Conservation (phyloP, 2,888 invertebrate species). For the Tipula vernalis region DNA sequence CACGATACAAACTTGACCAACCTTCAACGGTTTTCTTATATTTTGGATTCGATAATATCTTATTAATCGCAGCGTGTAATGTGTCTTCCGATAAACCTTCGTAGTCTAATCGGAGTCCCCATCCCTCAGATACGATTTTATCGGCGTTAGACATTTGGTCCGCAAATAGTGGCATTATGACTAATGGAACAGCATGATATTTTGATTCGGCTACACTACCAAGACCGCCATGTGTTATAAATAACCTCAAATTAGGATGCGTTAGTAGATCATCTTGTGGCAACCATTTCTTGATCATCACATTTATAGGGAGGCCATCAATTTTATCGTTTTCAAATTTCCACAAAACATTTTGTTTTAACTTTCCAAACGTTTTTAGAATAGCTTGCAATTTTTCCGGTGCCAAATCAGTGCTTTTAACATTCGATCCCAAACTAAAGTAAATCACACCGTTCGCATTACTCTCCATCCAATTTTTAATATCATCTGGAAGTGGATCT, state of each 20-base stretch:
- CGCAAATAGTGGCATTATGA: slow-evolving; percentile 20
- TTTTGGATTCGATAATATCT: slow-evolving; percentile 21
- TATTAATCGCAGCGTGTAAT: slow-evolving; percentile 18
- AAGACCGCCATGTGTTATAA: slow-evolving; percentile 54
- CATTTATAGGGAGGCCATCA: slow-evolving; percentile 19
- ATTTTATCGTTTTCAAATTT: slow-evolving; percentile 50
- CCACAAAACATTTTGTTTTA: slow-evolving; percentile 53
- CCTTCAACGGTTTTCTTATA: slow-evolving; percentile 27
- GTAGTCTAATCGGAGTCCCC: slow-evolving; percentile 36
- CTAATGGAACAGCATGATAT: slow-evolving; percentile 38
- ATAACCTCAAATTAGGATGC: slow-evolving; percentile 44
- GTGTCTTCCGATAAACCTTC: slow-evolving; percentile 31
- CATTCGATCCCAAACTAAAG: slow-evolving; percentile 47
- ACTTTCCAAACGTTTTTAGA: slow-evolving; percentile 40
- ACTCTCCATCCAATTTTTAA: slow-evolving; percentile 39
- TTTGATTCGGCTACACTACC: slow-evolving; percentile 50
- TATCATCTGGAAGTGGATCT: slow-evolving; percentile 31
- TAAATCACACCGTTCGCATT: slow-evolving; percentile 38
- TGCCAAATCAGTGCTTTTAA: slow-evolving; percentile 41
- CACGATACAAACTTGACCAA: slow-evolving; percentile 29
- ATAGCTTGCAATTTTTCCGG: slow-evolving; percentile 39
- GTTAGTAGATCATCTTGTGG: slow-evolving; percentile 55
- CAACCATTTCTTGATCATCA: slow-evolving; percentile 34
- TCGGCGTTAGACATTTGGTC: slow-evolving; percentile 41
- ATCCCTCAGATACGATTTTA: slow-evolving; percentile 34